These are phyloP conservation scores for Drosophila simulans DNA, from an alignment of 1,140 invertebrate species.

Conservation along the genomic window DNA sequence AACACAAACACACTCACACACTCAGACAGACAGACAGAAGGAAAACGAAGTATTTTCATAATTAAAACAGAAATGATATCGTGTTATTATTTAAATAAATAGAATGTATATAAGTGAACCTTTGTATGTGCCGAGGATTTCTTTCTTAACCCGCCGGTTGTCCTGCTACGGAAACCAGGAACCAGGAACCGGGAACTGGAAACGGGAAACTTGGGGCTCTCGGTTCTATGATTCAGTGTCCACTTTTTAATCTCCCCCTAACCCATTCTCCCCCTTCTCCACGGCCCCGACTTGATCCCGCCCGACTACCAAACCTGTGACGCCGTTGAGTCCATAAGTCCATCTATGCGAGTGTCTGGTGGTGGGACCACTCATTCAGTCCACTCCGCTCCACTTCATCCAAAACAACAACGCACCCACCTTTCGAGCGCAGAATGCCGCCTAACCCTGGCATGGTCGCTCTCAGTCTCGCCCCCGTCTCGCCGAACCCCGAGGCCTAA, in stretches of 20 bases:
- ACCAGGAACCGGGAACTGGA: neutral
- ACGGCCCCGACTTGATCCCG: neutral
- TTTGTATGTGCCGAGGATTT: slow-evolving; percentile 56
- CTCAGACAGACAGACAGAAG: slow-evolving; percentile 42
- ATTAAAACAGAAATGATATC: slow-evolving; percentile 62
- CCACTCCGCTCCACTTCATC: neutral
- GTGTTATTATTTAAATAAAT: slow-evolving; percentile 85
- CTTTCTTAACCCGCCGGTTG: slow-evolving; percentile 33
- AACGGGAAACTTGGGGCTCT: neutral
- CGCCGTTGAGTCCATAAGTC: neutral
- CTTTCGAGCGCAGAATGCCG: slow-evolving; percentile 4
- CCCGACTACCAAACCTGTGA: neutral
- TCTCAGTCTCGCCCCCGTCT: slow-evolving; percentile 1
- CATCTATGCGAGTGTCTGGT: slow-evolving; percentile 19
- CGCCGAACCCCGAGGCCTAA: neutral
- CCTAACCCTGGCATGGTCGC: slow-evolving; percentile 9
- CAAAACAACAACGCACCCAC: neutral
- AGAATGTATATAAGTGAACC: slow-evolving; percentile 83
- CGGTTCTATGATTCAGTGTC: no score
- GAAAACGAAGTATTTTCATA: slow-evolving; percentile 74
- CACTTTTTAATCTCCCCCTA: no score
- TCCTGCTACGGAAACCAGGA: slow-evolving; percentile 1
- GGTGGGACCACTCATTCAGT: slow-evolving; percentile 1
- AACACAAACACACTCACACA: slow-evolving; percentile 18
- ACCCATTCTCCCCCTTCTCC: neutral